Conservation (phyloP, 2,888 invertebrate species). For the Xanthorhoe spadicearia region DNA sequence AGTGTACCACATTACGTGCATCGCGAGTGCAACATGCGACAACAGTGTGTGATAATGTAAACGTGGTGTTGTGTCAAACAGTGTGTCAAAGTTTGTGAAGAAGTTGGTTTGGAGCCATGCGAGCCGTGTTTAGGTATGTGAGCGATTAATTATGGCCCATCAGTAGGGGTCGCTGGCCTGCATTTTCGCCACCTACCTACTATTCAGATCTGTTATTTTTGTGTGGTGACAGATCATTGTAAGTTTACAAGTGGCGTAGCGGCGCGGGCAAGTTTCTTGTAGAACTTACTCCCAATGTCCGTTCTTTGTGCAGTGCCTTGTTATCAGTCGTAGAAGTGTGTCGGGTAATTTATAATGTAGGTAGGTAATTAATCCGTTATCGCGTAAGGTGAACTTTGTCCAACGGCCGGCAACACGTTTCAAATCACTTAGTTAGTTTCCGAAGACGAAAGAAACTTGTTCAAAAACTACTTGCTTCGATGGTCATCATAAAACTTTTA, state of each 20-base stretch:
- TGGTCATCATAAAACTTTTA: neutral
- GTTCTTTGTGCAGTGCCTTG: slow-evolving; percentile 56
- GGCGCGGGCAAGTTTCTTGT: slow-evolving; percentile 41
- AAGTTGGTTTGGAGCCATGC: slow-evolving; percentile 70
- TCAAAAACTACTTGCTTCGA: neutral
- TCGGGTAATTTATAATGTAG: slow-evolving; percentile 80
- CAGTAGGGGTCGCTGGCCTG: slow-evolving; percentile 77
- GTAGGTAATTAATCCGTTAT: slow-evolving; percentile 81
- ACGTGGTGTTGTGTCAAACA: slow-evolving; percentile 80
- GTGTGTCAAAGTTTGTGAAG: slow-evolving; percentile 65
- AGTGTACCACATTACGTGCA: slow-evolving; percentile 77
- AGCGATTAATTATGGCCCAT: slow-evolving; percentile 81
- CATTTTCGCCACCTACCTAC: slow-evolving; percentile 67
- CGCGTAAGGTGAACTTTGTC: slow-evolving; percentile 73
- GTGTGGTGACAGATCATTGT: slow-evolving; percentile 56
- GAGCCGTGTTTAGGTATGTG: slow-evolving; percentile 82
- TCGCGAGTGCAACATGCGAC: slow-evolving; percentile 80
- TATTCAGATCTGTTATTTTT: slow-evolving; percentile 60
- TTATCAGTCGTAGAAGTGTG: slow-evolving; percentile 78
- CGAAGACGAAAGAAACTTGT: slow-evolving; percentile 28
- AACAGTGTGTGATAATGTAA: slow-evolving; percentile 82
- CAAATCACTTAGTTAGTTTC: slow-evolving; percentile 35
- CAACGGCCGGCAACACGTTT: slow-evolving; percentile 45
- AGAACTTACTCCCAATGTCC: slow-evolving; percentile 47
- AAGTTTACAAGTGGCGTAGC: slow-evolving; percentile 6